These are phyloP conservation scores for Pheosia gnoma DNA, from an alignment of 2,888 invertebrate species.

Conservation along the genomic window DNA sequence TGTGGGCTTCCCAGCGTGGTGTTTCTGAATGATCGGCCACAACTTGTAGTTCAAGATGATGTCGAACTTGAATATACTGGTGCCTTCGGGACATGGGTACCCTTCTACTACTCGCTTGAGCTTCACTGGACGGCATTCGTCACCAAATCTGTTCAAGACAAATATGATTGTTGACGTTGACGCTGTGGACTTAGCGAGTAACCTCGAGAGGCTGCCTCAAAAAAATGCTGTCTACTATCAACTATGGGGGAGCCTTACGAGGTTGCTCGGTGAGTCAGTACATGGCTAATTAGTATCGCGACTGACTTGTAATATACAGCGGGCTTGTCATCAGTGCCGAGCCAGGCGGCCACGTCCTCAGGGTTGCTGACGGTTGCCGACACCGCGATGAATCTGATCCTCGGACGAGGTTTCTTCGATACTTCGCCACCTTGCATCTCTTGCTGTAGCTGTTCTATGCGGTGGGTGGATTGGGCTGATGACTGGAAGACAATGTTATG, in stretches of 20 bases:
- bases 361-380: conserved; percentile 92
- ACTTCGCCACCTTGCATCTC: conserved; percentile 47
- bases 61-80: conserved; percentile 89
- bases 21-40: conserved; percentile 86
- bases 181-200: neutral
- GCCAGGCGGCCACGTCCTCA: conserved; percentile 89
- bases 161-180: neutral
- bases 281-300: neutral
- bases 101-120: conserved; percentile 89
- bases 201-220: too few species aligned
- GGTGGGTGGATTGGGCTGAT: conserved; percentile 68
- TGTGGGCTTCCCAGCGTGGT: conserved; percentile 89
- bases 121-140: conserved; percentile 89
- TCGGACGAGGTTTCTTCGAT: conserved; percentile 42
- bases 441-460: conserved; percentile 64
- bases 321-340: conserved; percentile 77
- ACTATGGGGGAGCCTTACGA: too few species aligned
- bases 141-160: conserved; percentile 83
- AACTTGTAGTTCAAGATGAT: conserved; percentile 90
- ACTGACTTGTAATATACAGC: conserved; percentile 82
- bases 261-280: too few species aligned
- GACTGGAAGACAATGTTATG: conserved; percentile 42
- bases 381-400: conserved; percentile 88
- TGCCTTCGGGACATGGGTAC: conserved; percentile 83
- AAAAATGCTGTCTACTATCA: too few species aligned